Percentiles rank a stretch among this genome's conserved stretches.
These are phyloP conservation scores for Drosophila prosaltans DNA, from an alignment of 1,140 invertebrate genomes.

Conservation along the genomic window DNA sequence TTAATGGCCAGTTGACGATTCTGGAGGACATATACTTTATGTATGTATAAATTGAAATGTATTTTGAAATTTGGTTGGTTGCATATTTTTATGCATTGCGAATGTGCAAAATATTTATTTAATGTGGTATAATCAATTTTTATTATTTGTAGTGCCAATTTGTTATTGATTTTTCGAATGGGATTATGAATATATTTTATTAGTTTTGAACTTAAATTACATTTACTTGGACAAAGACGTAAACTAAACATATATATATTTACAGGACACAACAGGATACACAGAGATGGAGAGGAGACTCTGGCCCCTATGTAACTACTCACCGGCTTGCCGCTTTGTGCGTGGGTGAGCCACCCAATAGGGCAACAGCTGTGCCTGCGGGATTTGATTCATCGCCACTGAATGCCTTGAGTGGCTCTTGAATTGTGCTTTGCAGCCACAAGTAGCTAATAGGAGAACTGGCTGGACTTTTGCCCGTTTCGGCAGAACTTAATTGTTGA, in stretches of 20 bases:
- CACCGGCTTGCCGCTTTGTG: slow-evolving; percentile 67
- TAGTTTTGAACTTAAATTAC: slow-evolving; percentile 4
- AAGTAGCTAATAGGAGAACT: slow-evolving; percentile 84
- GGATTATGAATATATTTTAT: background rate
- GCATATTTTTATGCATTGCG: no score
- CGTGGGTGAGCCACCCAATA: slow-evolving; percentile 56
- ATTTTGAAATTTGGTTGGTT: no score
- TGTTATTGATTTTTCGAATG: background rate
- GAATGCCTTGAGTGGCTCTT: slow-evolving; percentile 73
- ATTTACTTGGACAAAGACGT: background rate
- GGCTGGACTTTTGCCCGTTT: slow-evolving; percentile 68
- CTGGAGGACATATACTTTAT: no score
- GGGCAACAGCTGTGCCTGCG: slow-evolving; percentile 34
- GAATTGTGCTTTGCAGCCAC: slow-evolving; percentile 84
- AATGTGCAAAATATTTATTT: no score
- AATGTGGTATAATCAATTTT: background rate
- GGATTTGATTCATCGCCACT: slow-evolving; percentile 36
- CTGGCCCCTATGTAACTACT: slow-evolving; percentile 38
- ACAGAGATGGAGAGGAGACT: background rate
- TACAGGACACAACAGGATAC: slow-evolving; percentile 20
- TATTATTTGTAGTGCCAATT: background rate
- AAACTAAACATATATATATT: slow-evolving; percentile 22
- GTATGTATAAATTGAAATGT: no score
- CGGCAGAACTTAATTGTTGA: slow-evolving; percentile 47
- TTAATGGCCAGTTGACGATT: no score